A percentile compares a stretch with the other conserved stretches of the same genome.
These are phyloP conservation scores for Rhipidura dahli DNA, from an alignment of 2,113 vertebrate species.

Conservation along the genomic window DNA sequence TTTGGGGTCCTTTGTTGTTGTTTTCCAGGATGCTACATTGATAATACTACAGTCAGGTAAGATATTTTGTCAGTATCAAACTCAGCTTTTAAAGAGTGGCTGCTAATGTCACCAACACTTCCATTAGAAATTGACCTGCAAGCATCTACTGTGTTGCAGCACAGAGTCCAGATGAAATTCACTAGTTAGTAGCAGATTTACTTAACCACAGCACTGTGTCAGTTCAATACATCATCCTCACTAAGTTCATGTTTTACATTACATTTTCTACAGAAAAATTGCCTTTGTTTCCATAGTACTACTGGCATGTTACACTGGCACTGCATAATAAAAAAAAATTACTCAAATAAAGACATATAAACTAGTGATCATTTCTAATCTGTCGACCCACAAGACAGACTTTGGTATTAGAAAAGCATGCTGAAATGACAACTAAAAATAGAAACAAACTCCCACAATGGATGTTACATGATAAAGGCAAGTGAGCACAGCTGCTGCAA, in stretches of 20 bases:
- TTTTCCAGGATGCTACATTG: background rate
- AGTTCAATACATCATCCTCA: background rate
- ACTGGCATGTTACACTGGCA: background rate
- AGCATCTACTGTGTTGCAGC: background rate
- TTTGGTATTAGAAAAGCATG: background rate
- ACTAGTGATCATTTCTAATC: background rate
- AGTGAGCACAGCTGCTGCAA: background rate
- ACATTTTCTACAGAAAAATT: background rate
- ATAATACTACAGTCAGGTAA: background rate
- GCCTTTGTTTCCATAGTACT: background rate
- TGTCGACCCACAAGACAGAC: background rate
- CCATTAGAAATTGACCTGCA: conserved; percentile 8
- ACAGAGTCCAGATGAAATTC: background rate
- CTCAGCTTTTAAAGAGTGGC: background rate
- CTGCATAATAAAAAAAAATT: background rate
- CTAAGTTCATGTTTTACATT: background rate
- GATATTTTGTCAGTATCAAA: background rate
- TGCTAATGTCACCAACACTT: conserved; percentile 8
- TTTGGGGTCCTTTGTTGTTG: background rate
- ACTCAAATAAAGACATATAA: background rate
- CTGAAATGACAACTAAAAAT: background rate
- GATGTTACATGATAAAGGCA: background rate
- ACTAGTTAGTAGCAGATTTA: background rate
- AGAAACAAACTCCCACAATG: background rate
- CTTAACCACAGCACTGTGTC: background rate